phyloP scores from a whole-genome alignment of 2,113 vertebrate genomes.

The Atherinomorus stipes region DNA sequence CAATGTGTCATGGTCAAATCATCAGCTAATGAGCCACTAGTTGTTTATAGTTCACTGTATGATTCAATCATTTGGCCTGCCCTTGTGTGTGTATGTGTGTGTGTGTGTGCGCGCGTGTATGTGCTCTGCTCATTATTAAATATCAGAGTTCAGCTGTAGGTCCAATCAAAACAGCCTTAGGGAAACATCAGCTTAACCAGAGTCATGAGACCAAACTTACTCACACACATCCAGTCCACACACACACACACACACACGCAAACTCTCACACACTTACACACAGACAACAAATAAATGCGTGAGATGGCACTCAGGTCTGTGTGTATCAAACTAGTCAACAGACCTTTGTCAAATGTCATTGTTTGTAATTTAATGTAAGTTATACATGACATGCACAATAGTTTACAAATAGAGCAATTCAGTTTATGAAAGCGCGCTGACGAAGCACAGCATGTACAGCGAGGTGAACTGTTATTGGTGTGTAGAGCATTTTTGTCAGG shows the following conservation, averaged over 20 bases:
- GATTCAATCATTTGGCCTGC: conserved; percentile 24
- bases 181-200: conserved; percentile 72
- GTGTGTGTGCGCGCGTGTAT: conserved; percentile 27
- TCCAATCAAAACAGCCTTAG: conserved; percentile 73
- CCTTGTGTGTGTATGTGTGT: conserved; percentile 10
- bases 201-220: conserved; percentile 75
- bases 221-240: conserved; percentile 20
- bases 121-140: conserved; percentile 72
- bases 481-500: no score
- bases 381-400: background rate
- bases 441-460: background rate
- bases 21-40: conserved; percentile 58
- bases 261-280: conserved; percentile 7
- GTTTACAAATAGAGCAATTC: background rate
- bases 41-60: conserved; percentile 57
- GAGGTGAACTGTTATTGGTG: no score
- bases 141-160: conserved; percentile 76
- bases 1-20: conserved; percentile 53
- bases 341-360: background rate
- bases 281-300: conserved; percentile 5
- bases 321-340: background rate
- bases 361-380: background rate
- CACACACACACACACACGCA: conserved; percentile 13
- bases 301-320: background rate
- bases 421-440: background rate